Evolutionary conservation across 2,113 vertebrate species (phyloP).

Genomic region (Gasterosteus nipponicus): DNA sequence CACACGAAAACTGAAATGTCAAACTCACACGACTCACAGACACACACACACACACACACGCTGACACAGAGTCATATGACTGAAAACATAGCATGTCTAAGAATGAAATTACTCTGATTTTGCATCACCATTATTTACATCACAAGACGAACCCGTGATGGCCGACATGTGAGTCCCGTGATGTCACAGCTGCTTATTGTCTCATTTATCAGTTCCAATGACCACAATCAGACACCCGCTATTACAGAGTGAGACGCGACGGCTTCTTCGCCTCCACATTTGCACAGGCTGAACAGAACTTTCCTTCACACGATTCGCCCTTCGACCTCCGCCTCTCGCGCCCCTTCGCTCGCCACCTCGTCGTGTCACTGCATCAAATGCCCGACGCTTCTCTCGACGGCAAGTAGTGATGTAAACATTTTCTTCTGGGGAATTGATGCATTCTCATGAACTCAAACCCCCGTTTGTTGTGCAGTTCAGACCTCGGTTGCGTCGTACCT

Average conservation of each 20-base stretch:
- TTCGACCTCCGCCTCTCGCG: too few species aligned
- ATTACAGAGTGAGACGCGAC: not conserved
- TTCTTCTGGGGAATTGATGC: not conserved
- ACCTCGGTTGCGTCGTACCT: not conserved
- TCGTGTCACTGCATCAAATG: not conserved
- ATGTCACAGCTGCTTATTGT: conserved; percentile 34
- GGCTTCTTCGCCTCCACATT: too few species aligned
- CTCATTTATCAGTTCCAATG: not conserved
- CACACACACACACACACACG: conserved; percentile 26
- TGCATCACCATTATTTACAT: conserved; percentile 60
- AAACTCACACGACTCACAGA: conserved; percentile 15
- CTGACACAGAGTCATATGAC: conserved; percentile 51
- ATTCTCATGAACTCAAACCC: not conserved
- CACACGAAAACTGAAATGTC: conserved; percentile 58
- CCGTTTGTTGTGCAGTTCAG: not conserved
- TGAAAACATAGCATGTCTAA: conserved; percentile 53
- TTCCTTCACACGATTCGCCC: too few species aligned
- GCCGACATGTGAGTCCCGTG: conserved; percentile 48
- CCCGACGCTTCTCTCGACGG: not conserved
- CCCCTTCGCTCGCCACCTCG: not conserved
- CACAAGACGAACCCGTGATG: conserved; percentile 54
- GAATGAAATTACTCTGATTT: conserved; percentile 46
- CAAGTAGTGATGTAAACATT: not conserved
- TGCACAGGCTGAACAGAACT: too few species aligned
- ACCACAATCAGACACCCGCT: not conserved